phyloP scores from a whole-genome alignment of 2,113 vertebrate species.

The Laterallus jamaicensis region DNA sequence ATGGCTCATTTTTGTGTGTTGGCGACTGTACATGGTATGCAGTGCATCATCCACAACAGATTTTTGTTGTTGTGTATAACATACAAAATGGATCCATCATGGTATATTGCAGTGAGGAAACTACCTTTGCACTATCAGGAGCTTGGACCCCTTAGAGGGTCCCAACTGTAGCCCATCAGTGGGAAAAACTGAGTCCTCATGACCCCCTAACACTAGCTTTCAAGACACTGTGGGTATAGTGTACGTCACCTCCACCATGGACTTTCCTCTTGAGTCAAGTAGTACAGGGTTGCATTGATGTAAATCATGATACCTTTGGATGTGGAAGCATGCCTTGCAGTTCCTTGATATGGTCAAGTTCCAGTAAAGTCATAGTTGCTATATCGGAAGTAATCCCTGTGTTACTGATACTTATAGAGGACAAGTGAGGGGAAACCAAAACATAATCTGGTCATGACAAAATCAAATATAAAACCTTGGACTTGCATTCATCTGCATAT shows the following conservation, averaged over 20 bases:
- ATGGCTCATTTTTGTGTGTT: neutral
- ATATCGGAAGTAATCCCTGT: neutral
- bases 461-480: neutral
- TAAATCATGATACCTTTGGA: neutral
- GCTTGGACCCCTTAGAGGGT: neutral
- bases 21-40: neutral
- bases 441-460: neutral
- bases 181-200: neutral
- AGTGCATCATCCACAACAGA: neutral
- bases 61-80: neutral
- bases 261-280: neutral
- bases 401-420: neutral
- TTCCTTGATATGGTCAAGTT: neutral
- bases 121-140: neutral
- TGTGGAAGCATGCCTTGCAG: neutral
- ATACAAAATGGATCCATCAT: neutral
- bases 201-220: neutral
- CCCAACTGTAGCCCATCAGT: rapidly evolving
- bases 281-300: no score
- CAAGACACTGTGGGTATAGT: rapidly evolving
- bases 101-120: neutral
- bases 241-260: neutral
- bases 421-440: neutral
- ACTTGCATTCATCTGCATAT: neutral
- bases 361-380: neutral